phyloP scores from a whole-genome alignment of 2,797 vertebrate species.

The Rhinoraja longicauda region DNA sequence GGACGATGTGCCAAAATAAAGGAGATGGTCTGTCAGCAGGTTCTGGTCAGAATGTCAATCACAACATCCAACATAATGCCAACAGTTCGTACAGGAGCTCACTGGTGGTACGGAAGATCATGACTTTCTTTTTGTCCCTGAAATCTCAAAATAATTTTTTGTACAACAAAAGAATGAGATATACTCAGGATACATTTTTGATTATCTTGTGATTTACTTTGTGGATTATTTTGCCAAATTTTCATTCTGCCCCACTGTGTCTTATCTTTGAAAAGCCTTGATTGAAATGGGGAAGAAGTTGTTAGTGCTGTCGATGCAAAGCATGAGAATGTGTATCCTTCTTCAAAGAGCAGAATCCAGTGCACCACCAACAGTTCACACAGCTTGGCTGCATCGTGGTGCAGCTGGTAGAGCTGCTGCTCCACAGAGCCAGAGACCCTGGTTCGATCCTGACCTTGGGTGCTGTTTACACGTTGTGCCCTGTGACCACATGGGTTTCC shows the following conservation, averaged over 20 bases:
- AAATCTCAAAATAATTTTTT: too few relatives aligned
- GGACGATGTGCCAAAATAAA: background rate
- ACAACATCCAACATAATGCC: background rate
- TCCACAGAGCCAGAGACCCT: too few relatives aligned
- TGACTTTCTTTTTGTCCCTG: background rate
- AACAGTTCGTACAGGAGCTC: background rate
- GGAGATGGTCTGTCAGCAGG: background rate
- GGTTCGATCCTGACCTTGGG: too few relatives aligned
- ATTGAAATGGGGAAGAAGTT: background rate
- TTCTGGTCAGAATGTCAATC: conserved; percentile 5
- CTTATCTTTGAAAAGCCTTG: background rate
- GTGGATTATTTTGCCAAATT: background rate
- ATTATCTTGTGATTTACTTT: background rate
- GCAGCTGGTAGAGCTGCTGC: too few relatives aligned
- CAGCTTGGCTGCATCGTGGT: too few relatives aligned
- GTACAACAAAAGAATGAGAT: too few relatives aligned
- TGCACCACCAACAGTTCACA: background rate
- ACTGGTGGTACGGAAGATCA: background rate
- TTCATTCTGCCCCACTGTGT: background rate
- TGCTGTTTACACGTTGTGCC: too few relatives aligned
- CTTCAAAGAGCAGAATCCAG: background rate
- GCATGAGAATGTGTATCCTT: background rate
- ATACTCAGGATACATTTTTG: background rate
- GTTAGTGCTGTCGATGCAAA: background rate
- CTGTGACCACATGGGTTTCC: too few relatives aligned